Percentiles rank a stretch among this genome's conserved stretches.
Evolutionary conservation across 2,113 vertebrate genomes (phyloP).

Genomic region (Noturus placidus): DNA sequence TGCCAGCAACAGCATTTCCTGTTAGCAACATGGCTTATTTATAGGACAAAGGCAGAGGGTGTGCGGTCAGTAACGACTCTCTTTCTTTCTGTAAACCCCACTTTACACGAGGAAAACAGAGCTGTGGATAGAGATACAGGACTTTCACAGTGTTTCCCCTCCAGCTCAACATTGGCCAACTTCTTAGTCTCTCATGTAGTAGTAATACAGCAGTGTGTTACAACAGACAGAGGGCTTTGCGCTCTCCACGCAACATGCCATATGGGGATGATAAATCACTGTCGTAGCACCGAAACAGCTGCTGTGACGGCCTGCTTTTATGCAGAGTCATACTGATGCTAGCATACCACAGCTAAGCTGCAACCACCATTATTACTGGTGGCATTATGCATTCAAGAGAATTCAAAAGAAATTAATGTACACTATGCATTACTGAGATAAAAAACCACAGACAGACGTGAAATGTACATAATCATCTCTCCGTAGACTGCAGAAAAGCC

Average conservation of each 20-base stretch:
- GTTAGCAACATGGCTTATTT: conserved; percentile 32
- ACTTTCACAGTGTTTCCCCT: background rate
- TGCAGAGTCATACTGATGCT: conserved; percentile 16
- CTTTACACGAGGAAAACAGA: background rate
- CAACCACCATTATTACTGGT: background rate
- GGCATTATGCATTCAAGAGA: background rate
- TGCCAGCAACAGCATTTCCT: conserved; percentile 10
- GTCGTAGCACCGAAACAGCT: background rate
- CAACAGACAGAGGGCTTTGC: background rate
- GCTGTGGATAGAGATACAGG: background rate
- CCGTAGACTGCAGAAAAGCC: background rate
- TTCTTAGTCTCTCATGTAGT: background rate
- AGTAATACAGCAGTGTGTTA: conserved; percentile 13
- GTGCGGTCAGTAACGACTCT: background rate
- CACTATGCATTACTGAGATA: background rate
- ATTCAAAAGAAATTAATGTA: background rate
- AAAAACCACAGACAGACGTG: background rate
- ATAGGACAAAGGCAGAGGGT: background rate
- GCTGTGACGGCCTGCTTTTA: background rate
- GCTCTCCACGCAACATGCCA: background rate
- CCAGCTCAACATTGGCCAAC: background rate
- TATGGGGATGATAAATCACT: conserved; percentile 22
- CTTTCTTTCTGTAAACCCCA: background rate
- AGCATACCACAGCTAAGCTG: background rate
- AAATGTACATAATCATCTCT: background rate